Evolutionary conservation across 2,113 vertebrate genomes (phyloP).

Genomic region (Crotophaga sulcirostris): DNA sequence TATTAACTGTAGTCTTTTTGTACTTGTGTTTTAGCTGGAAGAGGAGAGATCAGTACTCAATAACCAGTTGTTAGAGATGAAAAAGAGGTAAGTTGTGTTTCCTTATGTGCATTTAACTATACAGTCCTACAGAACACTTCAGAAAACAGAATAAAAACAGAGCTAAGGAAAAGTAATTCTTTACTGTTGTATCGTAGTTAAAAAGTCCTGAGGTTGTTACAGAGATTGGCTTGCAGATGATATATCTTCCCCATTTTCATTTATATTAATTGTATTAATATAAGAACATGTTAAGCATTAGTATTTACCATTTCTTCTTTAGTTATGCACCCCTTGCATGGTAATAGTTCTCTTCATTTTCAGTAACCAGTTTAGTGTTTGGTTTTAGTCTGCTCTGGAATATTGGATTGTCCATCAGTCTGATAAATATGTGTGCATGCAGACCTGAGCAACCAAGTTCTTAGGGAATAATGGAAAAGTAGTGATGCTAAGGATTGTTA

Average conservation of each 20-base stretch:
- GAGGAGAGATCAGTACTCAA: slow-evolving; percentile 89
- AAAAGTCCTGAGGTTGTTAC: not conserved
- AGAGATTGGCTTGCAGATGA: not conserved
- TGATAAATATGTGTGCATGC: not conserved
- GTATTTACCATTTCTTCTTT: not conserved
- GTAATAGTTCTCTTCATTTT: not conserved
- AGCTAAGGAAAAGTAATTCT: not conserved
- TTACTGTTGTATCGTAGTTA: not conserved
- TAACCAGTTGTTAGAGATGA: slow-evolving; percentile 90
- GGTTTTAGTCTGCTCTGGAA: not conserved
- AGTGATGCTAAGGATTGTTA: not conserved
- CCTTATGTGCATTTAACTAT: not conserved
- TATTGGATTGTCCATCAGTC: not conserved
- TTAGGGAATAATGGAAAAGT: not conserved
- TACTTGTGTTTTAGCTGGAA: slow-evolving; percentile 80
- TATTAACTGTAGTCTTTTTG: not conserved
- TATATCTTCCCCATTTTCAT: not conserved
- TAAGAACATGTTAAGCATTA: not conserved
- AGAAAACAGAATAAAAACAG: not conserved
- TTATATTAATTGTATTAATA: not conserved
- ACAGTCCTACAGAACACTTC: not conserved
- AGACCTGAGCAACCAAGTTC: not conserved
- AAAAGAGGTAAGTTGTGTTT: slow-evolving; percentile 85
- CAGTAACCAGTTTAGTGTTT: slow-evolving; percentile 5
- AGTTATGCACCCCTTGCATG: not conserved